A percentile compares a stretch with the other conserved stretches of the same genome.
Conservation (phyloP, 2,797 vertebrate genomes). For the Acanthurus lineatus region DNA sequence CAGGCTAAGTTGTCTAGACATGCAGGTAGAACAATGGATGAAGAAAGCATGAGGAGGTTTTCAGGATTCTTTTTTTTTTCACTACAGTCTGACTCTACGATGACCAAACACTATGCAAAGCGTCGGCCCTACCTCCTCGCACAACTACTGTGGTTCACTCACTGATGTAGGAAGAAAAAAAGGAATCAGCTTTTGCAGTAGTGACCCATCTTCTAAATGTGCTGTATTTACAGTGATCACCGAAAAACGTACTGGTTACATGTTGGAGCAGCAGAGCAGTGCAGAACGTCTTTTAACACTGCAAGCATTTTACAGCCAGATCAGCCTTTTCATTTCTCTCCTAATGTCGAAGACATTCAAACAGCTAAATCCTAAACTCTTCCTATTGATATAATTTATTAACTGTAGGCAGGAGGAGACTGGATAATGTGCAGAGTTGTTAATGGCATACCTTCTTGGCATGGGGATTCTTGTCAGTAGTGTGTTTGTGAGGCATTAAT, state of each 20-base stretch:
- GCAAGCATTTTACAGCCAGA: constrained; percentile 58
- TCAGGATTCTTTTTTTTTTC: constrained; percentile 28
- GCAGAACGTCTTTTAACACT: constrained; percentile 51
- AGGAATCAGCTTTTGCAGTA: constrained; percentile 31
- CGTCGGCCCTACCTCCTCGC: constrained; percentile 43
- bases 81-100: constrained; percentile 62
- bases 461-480: constrained; percentile 51
- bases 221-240: constrained; percentile 72
- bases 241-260: constrained; percentile 38
- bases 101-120: constrained; percentile 57
- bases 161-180: constrained; percentile 29
- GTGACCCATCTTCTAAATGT: constrained; percentile 53
- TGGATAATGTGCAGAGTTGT: constrained; percentile 38
- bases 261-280: constrained; percentile 52
- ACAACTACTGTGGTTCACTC: constrained; percentile 26
- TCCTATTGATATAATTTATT: neutral
- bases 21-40: constrained; percentile 86
- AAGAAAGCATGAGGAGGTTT: constrained; percentile 52
- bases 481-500: constrained; percentile 78
- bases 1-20: constrained; percentile 91
- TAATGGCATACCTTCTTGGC: constrained; percentile 65
- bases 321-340: constrained; percentile 12
- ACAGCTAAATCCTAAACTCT: constrained; percentile 25
- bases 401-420: constrained; percentile 46
- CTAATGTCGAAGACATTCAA: constrained; percentile 19